A percentile compares a stretch with the other conserved stretches of the same genome.
Conservation (phyloP, 1,140 invertebrate species). For the Centruroides sculpturatus region DNA sequence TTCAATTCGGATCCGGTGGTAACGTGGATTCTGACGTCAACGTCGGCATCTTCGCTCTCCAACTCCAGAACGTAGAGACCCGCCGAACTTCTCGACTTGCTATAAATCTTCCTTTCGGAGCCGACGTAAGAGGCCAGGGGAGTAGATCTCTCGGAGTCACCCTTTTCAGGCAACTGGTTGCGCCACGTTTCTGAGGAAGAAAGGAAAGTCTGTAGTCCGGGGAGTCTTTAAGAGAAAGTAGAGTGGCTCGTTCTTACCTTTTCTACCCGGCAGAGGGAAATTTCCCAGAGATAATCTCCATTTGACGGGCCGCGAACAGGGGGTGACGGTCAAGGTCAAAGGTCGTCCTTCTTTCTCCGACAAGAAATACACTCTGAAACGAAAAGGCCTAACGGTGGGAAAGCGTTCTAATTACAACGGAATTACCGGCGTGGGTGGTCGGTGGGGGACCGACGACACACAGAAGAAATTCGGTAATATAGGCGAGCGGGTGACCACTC, state of each 20-base stretch:
- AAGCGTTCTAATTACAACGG: too few species aligned
- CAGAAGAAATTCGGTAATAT: too few species aligned
- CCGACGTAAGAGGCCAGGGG: slow-evolving; percentile 13
- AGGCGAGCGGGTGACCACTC: too few species aligned
- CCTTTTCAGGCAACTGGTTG: neutral
- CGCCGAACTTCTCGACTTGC: slow-evolving; percentile 1
- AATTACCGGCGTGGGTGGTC: too few species aligned
- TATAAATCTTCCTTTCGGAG: slow-evolving; percentile 16
- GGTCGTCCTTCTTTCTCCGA: slow-evolving; percentile 13
- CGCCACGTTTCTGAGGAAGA: slow-evolving; percentile 3
- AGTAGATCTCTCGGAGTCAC: neutral
- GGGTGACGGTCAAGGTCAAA: slow-evolving; percentile 17
- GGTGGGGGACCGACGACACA: too few species aligned
- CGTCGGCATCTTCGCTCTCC: slow-evolving; percentile 14
- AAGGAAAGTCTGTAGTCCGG: neutral
- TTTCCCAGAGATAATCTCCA: neutral
- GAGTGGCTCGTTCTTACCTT: neutral
- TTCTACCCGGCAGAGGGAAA: neutral
- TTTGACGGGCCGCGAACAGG: slow-evolving; percentile 7
- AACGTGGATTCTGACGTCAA: slow-evolving; percentile 16
- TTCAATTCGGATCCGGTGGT: slow-evolving; percentile 12
- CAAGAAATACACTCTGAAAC: slow-evolving; percentile 14
- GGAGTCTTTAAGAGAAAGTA: neutral
- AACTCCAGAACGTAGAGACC: slow-evolving; percentile 23
- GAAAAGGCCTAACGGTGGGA: neutral